Percentiles rank a stretch among this genome's conserved stretches.
These are phyloP conservation scores for Astreopora myriophthalma DNA, from an alignment of 64 coral and sea anemone species.

Conservation along the genomic window DNA sequence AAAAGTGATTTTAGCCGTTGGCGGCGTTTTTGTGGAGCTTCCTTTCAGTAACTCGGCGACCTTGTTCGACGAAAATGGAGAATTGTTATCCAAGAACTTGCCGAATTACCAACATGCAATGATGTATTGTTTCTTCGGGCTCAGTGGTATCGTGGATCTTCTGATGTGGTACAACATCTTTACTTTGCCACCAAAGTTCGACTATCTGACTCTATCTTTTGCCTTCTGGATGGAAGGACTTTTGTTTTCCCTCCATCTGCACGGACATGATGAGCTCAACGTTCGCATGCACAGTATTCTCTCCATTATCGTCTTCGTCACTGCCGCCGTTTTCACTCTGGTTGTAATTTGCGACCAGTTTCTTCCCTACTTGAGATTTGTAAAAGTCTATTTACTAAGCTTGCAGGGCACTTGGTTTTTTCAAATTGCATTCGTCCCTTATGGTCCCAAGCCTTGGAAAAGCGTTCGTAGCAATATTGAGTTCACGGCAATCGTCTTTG, in stretches of 20 bases:
- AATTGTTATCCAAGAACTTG: conserved; percentile 41
- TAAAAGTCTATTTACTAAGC: conserved; percentile 53
- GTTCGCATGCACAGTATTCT: conserved; percentile 78
- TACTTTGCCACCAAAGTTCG: conserved; percentile 46
- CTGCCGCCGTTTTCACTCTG: conserved; percentile 42
- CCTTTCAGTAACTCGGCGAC: not conserved
- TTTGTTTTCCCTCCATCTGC: conserved; percentile 79
- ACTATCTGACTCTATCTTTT: conserved; percentile 36
- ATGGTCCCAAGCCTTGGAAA: conserved; percentile 58
- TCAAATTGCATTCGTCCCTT: conserved; percentile 68
- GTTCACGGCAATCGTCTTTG: conserved; percentile 58
- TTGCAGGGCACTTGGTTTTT: conserved; percentile 85
- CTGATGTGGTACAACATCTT: conserved; percentile 45
- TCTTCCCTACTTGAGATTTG: conserved; percentile 1
- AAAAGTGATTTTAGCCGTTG: conserved; percentile 40
- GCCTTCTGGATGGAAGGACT: conserved; percentile 82
- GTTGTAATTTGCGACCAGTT: not conserved
- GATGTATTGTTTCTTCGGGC: conserved; percentile 87
- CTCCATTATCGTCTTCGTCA: conserved; percentile 63
- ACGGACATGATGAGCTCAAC: conserved; percentile 39
- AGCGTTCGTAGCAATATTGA: conserved; percentile 49
- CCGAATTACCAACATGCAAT: conserved; percentile 73
- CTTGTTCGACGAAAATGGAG: conserved; percentile 39
- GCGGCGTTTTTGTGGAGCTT: conserved; percentile 54
- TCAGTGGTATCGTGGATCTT: conserved; percentile 73